Percentiles rank a stretch among this genome's conserved stretches.
Evolutionary conservation across 2,888 invertebrate genomes (phyloP).

Genomic region (Hirtodrosophila confusa): DNA sequence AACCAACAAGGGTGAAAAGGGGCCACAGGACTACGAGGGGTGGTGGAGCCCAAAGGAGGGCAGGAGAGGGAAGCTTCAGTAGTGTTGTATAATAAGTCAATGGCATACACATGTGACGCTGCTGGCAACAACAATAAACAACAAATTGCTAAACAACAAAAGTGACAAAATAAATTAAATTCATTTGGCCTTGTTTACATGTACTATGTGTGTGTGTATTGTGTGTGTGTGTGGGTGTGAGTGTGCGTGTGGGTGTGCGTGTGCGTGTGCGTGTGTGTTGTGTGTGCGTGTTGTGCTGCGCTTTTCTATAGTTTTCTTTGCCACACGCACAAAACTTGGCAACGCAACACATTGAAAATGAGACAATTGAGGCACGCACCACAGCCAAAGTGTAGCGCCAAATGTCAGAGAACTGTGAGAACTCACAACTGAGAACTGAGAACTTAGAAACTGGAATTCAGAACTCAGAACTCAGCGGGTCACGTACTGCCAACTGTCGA

Average conservation of each 20-base stretch:
- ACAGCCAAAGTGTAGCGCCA: constrained; percentile 39
- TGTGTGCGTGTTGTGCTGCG: constrained; percentile 38
- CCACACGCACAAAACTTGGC: constrained; percentile 58
- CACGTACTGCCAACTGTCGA: constrained; percentile 53
- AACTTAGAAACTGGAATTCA: constrained; percentile 38
- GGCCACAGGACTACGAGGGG: neutral
- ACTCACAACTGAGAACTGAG: constrained; percentile 18
- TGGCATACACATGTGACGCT: constrained; percentile 31
- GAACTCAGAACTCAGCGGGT: constrained; percentile 30
- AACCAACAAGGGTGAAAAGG: constrained; percentile 2
- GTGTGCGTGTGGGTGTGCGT: constrained; percentile 2
- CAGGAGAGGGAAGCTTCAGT: constrained; percentile 10
- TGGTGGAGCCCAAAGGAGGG: neutral
- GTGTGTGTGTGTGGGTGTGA: constrained; percentile 8
- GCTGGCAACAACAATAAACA: constrained; percentile 34
- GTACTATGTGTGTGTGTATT: constrained; percentile 12
- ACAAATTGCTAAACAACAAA: constrained; percentile 64
- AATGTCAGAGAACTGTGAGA: constrained; percentile 31
- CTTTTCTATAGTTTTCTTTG: constrained; percentile 60
- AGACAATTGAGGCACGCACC: constrained; percentile 72
- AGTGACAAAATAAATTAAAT: constrained; percentile 78
- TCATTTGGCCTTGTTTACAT: constrained; percentile 57
- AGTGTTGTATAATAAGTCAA: constrained; percentile 54
- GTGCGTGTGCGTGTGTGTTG: constrained; percentile 2
- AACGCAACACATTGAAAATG: constrained; percentile 41